Evolutionary conservation across 2,113 vertebrate genomes (phyloP).

Genomic region (Gallinago jamesoni): DNA sequence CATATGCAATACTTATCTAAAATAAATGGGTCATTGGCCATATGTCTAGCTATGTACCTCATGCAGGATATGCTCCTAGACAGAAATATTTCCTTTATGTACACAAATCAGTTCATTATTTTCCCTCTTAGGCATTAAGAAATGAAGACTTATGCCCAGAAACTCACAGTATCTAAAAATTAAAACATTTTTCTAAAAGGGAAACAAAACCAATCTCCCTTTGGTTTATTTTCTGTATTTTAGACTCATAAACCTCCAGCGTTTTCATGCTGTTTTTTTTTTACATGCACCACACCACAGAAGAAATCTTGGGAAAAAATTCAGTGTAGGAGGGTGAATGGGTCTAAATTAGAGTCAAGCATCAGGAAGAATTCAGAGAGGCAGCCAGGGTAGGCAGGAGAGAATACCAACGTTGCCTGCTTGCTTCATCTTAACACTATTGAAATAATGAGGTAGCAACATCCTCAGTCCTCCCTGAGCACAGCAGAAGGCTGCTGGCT

Average conservation of each 20-base stretch:
- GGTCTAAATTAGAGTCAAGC: background rate
- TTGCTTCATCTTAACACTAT: background rate
- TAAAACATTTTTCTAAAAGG: background rate
- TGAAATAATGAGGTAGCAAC: background rate
- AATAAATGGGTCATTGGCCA: background rate
- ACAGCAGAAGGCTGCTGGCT: background rate
- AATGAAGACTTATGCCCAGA: background rate
- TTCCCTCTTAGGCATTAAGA: background rate
- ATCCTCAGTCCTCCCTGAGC: background rate
- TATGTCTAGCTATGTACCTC: background rate
- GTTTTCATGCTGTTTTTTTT: background rate
- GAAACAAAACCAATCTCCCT: background rate
- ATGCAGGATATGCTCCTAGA: background rate
- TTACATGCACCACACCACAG: background rate
- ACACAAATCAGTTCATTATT: background rate
- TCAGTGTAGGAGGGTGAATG: background rate
- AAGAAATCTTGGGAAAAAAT: background rate
- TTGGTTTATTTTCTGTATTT: background rate
- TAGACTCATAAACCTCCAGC: background rate
- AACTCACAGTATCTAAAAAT: background rate
- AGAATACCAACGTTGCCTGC: background rate
- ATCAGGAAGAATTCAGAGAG: background rate
- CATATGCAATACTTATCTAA: background rate
- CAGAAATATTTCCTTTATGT: background rate
- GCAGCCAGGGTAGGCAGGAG: background rate